Evolutionary conservation across 2,113 vertebrate species (phyloP), one percentile per base, ranked within the genome.

Genomic region (Prionailurus viverrinus): DNA sequence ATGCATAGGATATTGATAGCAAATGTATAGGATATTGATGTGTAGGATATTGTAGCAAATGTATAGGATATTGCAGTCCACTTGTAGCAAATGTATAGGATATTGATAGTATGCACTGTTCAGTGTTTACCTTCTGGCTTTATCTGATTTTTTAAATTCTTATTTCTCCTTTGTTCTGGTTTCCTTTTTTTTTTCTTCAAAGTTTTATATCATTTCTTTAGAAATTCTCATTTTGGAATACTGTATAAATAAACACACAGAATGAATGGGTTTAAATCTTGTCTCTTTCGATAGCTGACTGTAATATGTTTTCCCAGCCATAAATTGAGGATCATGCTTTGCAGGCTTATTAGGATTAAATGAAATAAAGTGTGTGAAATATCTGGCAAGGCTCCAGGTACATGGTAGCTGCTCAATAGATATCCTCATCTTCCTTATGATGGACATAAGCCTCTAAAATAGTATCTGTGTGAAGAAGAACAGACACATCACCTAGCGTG

Each of bases 221-320:
- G 87, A 69, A 21, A 85, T 76, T 61, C 3, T 91, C 55, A 25
- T 73, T 81, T 86, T 89, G 39, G 36, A 58, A 51, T 80, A 36
- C 39, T 29, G 3, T 93, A 23, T 91, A 78, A 90, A n/a, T 74
- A 81, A 81, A 27, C 65, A 81, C 45, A 19, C 15, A 27, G 66
- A 65, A 25, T 91, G 83, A 94, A 58, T 95, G 48, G 84, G 23
- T 80, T 63, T 92, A 74, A 63, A 84, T 61, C 12, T 96, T 82
- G 9, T 73, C 25, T 95, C 13, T 91, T 69, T 63, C 2, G 53
- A 31, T 58, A 55, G 53, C 27, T 87, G 66, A 74, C 5, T 7
- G 39, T 39, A 55, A 4, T 11, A 82, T 69, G 33, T 85, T 81
- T 92, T 92, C 69, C 41, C 33, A 73, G 16, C 48, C 25, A 3